A percentile compares a stretch with the other conserved stretches of the same genome.
Evolutionary conservation across 2,888 invertebrate genomes (phyloP).

Genomic region (Melipona bicolor): DNA sequence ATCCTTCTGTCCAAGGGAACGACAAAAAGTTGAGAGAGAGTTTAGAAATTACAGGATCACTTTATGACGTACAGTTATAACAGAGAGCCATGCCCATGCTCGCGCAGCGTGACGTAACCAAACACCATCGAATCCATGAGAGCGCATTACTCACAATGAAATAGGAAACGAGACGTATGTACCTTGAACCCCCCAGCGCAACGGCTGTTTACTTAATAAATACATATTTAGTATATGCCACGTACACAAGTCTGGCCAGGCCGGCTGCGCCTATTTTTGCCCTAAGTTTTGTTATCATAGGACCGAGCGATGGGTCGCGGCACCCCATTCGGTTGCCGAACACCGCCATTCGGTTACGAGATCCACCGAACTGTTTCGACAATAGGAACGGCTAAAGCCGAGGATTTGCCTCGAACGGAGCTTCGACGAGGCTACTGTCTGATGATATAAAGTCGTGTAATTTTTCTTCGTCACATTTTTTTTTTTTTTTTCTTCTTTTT

Average conservation of each 20-base stretch:
- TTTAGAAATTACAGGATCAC: neutral
- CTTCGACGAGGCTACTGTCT: conserved; percentile 42
- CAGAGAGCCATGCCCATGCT: neutral
- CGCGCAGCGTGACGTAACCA: conserved; percentile 54
- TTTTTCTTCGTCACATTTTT: conserved; percentile 19
- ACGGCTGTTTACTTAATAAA: conserved; percentile 83
- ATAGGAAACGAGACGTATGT: conserved; percentile 62
- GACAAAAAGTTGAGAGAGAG: too few species aligned
- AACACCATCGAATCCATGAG: conserved; percentile 46
- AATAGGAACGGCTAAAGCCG: conserved; percentile 54
- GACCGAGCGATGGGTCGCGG: conserved; percentile 73
- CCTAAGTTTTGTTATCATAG: conserved; percentile 82
- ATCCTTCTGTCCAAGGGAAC: neutral
- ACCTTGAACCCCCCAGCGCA: conserved; percentile 59
- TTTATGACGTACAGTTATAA: neutral
- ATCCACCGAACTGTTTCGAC: conserved; percentile 58
- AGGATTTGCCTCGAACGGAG: conserved; percentile 55
- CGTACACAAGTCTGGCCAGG: conserved; percentile 72
- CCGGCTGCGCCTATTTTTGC: conserved; percentile 82
- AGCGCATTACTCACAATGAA: conserved; percentile 62
- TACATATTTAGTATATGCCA: conserved; percentile 81
- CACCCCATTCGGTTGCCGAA: conserved; percentile 43
- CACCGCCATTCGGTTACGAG: conserved; percentile 31
- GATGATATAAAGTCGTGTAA: conserved; percentile 50
- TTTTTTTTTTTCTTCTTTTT: neutral